Percentiles rank a stretch among this genome's conserved stretches.
phyloP scores from a whole-genome alignment of 2,113 vertebrate species.

The Corythoichthys haematopterus region DNA sequence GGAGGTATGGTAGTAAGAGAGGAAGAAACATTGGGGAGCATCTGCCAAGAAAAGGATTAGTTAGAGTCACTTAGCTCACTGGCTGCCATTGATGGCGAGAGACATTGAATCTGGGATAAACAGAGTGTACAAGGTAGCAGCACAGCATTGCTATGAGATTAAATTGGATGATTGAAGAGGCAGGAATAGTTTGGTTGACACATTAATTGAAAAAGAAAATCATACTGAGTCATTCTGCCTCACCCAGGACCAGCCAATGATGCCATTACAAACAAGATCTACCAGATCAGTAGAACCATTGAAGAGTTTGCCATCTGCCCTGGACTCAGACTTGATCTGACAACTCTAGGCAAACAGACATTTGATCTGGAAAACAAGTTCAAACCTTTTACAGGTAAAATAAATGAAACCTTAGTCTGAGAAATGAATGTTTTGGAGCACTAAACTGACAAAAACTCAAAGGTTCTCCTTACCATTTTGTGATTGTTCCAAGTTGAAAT shows the following conservation, averaged over 20 bases:
- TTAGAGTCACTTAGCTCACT: background rate
- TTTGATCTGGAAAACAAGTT: slow-evolving; percentile 98
- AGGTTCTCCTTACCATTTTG: slow-evolving; percentile 4
- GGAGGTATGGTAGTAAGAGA: slow-evolving; percentile 78
- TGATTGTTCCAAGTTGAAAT: slow-evolving; percentile 81
- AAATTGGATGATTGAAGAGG: background rate
- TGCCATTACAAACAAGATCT: slow-evolving; percentile 85
- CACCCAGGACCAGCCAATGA: slow-evolving; percentile 75
- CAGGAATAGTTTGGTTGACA: background rate
- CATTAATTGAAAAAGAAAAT: background rate
- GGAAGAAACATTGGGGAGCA: slow-evolving; percentile 16
- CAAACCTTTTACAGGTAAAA: slow-evolving; percentile 90
- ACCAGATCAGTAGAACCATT: slow-evolving; percentile 91
- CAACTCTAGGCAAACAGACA: slow-evolving; percentile 84
- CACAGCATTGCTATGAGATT: background rate
- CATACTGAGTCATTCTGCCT: background rate
- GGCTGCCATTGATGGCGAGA: too few relatives aligned
- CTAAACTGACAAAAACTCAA: background rate
- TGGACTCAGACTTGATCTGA: slow-evolving; percentile 84
- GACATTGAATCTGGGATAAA: too few relatives aligned
- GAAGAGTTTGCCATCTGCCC: slow-evolving; percentile 94
- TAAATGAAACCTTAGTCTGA: background rate
- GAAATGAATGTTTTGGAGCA: background rate
- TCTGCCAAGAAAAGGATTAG: slow-evolving; percentile 39
- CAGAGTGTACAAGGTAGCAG: background rate